Base-by-base conservation (phyloP, 2,797 vertebrate species). In the Megalops cyprinoides region DNA sequence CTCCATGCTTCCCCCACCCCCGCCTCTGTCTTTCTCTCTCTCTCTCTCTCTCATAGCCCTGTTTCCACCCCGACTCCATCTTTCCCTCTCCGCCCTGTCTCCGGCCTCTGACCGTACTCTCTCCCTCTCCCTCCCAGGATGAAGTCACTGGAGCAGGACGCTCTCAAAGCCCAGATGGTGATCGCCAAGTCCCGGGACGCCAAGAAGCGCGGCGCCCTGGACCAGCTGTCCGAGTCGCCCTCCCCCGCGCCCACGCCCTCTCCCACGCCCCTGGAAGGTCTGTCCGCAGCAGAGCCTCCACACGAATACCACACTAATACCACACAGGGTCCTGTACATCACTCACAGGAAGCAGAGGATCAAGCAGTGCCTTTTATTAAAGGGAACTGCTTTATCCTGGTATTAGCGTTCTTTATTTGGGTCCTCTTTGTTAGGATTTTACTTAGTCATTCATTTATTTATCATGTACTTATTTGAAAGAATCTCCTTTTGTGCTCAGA, bases 61-160 rank as follows among this genome's bases (percentile, higher is more conserved):
- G 81, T 7, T 42, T 25, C 15, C 3, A 28, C 44, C 39, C 20
- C 8, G 28, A 18, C 58, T 55, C 77, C 85, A 85, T 44, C 84
- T 88, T 82, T 88, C 76, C 25, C 18, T 56, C 31, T 60, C 1
- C 37, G 4, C 12, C n/a, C n/a, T n/a, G n/a, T n/a, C n/a, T n/a
- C n/a, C 77, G 74, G 42, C 42, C 48, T 25, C 65, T 9, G 34
- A 49, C 46, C 8, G 2, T 12, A 23, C 46, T 37, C 55, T 8
- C 12, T 71, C 49, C 48, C 65, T n/a, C 58, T 75, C 15, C 58
- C n/a, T 79, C 53, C 78, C 75, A 99, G 98, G 84, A 99, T 99
- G 98, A 99, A 98, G 87, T 99, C 98, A 1, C 91, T 99, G 85
- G 98, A 99, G 81, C 98, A 99, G 92, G 98, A 99, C 0, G 98